A percentile compares a stretch with the other conserved stretches of the same genome.
Conservation (phyloP, 2,888 invertebrate species). For the Cerceris ruficornis region DNA sequence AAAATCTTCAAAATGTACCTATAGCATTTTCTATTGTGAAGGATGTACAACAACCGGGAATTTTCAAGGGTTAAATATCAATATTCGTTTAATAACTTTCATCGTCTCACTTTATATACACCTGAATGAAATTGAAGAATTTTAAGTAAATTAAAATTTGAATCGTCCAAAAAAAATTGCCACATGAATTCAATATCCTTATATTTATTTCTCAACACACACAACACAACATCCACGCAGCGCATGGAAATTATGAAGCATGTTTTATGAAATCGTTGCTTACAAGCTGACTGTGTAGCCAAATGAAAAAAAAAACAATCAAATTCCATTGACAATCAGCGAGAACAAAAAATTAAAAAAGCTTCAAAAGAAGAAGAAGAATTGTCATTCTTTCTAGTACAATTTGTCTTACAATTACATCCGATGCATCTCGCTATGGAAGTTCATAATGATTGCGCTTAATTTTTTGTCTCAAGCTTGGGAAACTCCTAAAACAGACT, state of each 20-base stretch:
- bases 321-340: background rate
- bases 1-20: too few relatives aligned
- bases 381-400: background rate
- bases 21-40: too few relatives aligned
- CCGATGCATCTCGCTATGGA: too few relatives aligned
- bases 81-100: too few relatives aligned
- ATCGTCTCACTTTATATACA: too few relatives aligned
- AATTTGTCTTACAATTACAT: too few relatives aligned
- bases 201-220: slow-evolving; percentile 20
- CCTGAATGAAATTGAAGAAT: too few relatives aligned
- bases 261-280: slow-evolving; percentile 54
- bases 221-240: slow-evolving; percentile 25
- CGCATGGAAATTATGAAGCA: slow-evolving; percentile 52
- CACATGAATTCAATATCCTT: background rate
- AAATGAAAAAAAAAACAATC: slow-evolving; percentile 30
- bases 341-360: background rate
- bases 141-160: too few relatives aligned
- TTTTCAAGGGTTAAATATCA: too few relatives aligned
- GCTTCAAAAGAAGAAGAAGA: background rate
- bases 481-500: background rate
- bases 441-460: too few relatives aligned
- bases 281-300: slow-evolving; percentile 53
- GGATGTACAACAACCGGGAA: too few relatives aligned
- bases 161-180: background rate
- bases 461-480: too few relatives aligned